Base-by-base conservation (phyloP, 2,113 vertebrate species). In the Syngnathoides biaculeatus region DNA sequence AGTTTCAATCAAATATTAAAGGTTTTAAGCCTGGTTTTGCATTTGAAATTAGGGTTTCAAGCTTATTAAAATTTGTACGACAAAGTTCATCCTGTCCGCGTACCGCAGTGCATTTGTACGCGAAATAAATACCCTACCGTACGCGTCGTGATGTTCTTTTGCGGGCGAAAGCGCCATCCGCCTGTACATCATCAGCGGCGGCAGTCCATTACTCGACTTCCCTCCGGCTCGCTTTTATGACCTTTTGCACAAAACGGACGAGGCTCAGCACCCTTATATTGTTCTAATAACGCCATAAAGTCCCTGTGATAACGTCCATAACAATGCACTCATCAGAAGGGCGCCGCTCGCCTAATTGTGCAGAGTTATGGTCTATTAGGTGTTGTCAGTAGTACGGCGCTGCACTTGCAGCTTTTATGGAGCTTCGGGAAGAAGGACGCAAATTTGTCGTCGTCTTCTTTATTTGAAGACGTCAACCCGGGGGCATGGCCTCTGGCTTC, bases 331-430 rank as follows among this genome's bases (percentile, higher is more conserved):
- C 72, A 75, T 72, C 64, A 40, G 67, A 68, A 67, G 80, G 66
- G 71, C 63, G 63, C 48, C 65, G 40, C 42, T 68, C 40, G 58
- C 79, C 77, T 84, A 79, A 87, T 85, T 85, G 74, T 61, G 8
- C 24, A 20, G 79, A 79, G 72, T 81, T 80, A 80, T 68, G 78
- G 68, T 39, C 74, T 69, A 67, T 75, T 69, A 71, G 55, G 65
- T 4, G 59, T 35, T 42, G 62, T 71, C 68, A 17, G 45, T 65
- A 86, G 79, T 79, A 87, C 13, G 42, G 20, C n/a, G 68, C 69
- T 62, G 72, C 61, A 69, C 74, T 82, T 76, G 72, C 71, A 81
- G 73, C 76, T 86, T 82, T 87, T 75, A 80, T 78, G 75, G 79
- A 68, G 85, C 26, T 27, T 39, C 61, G 63, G 67, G 48, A 66